These are phyloP conservation scores for Drosophila eohydei DNA, from an alignment of 2,888 invertebrate species.

Conservation along the genomic window DNA sequence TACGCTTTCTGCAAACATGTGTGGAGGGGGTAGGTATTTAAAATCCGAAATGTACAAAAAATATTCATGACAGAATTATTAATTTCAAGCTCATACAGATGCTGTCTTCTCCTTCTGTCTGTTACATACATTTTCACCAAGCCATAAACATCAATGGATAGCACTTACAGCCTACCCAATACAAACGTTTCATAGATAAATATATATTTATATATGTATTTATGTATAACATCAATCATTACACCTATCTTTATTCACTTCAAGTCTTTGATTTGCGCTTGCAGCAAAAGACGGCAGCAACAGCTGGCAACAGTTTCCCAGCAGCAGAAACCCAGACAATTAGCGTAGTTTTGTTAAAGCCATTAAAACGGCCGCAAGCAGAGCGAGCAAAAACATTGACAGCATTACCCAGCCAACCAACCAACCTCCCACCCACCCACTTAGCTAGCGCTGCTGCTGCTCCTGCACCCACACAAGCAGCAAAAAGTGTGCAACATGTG, in stretches of 20 bases:
- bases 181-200: too few species aligned
- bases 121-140: too few species aligned
- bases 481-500: slow-evolving; percentile 5
- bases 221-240: neutral
- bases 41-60: too few species aligned
- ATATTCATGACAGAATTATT: too few species aligned
- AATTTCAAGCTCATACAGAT: too few species aligned
- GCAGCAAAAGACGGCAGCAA: neutral
- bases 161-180: too few species aligned
- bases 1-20: too few species aligned
- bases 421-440: neutral
- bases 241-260: neutral
- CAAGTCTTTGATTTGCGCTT: neutral
- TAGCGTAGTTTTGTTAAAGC: slow-evolving; percentile 43
- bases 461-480: neutral
- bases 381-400: slow-evolving; percentile 1
- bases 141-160: too few species aligned
- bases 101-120: too few species aligned
- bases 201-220: too few species aligned
- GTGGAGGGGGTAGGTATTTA: too few species aligned
- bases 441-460: neutral
- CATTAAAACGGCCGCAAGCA: slow-evolving; percentile 34
- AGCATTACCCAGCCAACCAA: neutral
- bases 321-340: slow-evolving; percentile 28
- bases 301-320: neutral